Conservation (phyloP, 2,888 invertebrate species). For the Mythimna pallens region DNA sequence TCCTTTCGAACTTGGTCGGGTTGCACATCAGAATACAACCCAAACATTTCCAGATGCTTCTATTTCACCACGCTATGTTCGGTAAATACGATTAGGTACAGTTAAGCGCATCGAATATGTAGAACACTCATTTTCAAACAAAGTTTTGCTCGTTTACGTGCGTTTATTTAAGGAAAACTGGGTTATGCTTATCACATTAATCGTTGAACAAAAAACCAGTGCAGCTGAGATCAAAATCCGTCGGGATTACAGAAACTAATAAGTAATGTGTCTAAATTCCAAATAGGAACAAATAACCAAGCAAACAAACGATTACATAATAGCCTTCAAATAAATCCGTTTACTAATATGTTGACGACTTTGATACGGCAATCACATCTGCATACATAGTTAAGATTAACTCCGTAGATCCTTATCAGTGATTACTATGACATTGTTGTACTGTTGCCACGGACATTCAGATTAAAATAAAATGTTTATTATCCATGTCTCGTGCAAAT, state of each 20-base stretch:
- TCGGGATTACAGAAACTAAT: neutral
- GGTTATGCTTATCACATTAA: neutral
- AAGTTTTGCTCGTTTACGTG: neutral
- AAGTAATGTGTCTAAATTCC: neutral
- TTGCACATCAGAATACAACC: slow-evolving; percentile 54
- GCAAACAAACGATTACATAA: slow-evolving; percentile 16
- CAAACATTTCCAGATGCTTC: slow-evolving; percentile 34
- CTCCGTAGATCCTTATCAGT: slow-evolving; percentile 38
- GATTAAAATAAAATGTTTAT: slow-evolving; percentile 24
- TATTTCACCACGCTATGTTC: slow-evolving; percentile 9
- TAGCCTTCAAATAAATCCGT: slow-evolving; percentile 7
- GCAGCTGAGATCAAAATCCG: neutral
- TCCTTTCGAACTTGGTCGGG: slow-evolving; percentile 71
- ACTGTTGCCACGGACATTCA: slow-evolving; percentile 4
- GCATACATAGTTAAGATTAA: slow-evolving; percentile 43
- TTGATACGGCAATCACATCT: slow-evolving; percentile 23
- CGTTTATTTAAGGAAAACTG: neutral
- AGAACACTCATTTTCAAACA: slow-evolving; percentile 4
- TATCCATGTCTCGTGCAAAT: slow-evolving; percentile 6
- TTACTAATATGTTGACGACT: slow-evolving; percentile 21
- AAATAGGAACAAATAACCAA: slow-evolving; percentile 9
- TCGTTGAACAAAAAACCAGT: neutral
- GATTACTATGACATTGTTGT: slow-evolving; percentile 33
- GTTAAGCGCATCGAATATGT: slow-evolving; percentile 11
- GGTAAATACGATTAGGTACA: slow-evolving; percentile 34